A percentile compares a stretch with the other conserved stretches of the same genome.
Evolutionary conservation across 2,888 invertebrate species (phyloP).

Genomic region (Diogma glabrata): DNA sequence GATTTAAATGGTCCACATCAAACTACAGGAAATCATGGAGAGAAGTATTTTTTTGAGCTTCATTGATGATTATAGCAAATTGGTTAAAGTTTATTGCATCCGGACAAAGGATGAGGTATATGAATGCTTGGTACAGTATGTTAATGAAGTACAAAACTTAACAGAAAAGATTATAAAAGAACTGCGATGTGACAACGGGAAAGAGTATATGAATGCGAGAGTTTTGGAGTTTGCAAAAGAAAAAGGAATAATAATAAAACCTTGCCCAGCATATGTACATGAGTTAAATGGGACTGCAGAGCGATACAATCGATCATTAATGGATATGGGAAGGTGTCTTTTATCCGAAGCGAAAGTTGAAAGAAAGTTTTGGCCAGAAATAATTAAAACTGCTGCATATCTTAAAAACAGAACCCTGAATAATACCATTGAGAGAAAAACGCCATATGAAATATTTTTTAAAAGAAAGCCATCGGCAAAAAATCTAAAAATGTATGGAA

Average conservation of each 20-base stretch:
- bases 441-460: too few species aligned
- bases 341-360: constrained; percentile 20
- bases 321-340: constrained; percentile 20
- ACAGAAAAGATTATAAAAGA: constrained; percentile 16
- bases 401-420: too few species aligned
- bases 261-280: constrained; percentile 21
- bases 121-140: constrained; percentile 18
- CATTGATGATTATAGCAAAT: constrained; percentile 20
- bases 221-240: constrained; percentile 18
- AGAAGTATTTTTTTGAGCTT: constrained; percentile 20
- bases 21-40: constrained; percentile 14
- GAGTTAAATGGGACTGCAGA: constrained; percentile 21
- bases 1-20: constrained; percentile 14
- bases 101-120: constrained; percentile 17
- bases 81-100: constrained; percentile 17
- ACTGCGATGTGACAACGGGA: constrained; percentile 20
- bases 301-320: constrained; percentile 19
- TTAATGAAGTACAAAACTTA: constrained; percentile 19
- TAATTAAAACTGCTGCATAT: too few species aligned
- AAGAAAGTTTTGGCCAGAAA: too few species aligned
- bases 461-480: too few species aligned
- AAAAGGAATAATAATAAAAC: constrained; percentile 18
- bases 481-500: too few species aligned
- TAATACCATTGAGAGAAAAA: too few species aligned
- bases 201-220: constrained; percentile 6